Conservation (phyloP, 1,140 invertebrate genomes). For the Globodera rostochiensis region DNA sequence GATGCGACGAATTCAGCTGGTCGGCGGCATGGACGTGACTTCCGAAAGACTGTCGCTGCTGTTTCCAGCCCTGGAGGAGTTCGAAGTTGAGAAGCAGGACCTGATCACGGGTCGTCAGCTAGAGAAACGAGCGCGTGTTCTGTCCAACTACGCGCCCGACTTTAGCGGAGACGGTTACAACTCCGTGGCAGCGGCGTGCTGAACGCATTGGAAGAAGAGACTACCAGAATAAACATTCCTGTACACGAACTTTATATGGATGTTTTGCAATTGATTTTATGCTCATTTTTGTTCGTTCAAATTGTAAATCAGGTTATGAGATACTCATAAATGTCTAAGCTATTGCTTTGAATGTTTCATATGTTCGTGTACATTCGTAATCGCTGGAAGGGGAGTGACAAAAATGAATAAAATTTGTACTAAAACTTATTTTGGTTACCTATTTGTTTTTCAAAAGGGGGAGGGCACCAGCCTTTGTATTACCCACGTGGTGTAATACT, state of each 20-base stretch:
- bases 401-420: too few species aligned
- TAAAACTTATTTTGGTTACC: too few species aligned
- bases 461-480: too few species aligned
- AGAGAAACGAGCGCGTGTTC: slow-evolving; percentile 16
- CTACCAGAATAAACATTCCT: background rate
- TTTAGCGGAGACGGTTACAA: slow-evolving; percentile 8
- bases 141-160: slow-evolving; percentile 15
- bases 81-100: slow-evolving; percentile 42
- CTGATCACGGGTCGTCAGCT: slow-evolving; percentile 33
- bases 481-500: too few species aligned
- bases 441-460: too few species aligned
- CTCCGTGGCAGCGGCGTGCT: slow-evolving; percentile 21
- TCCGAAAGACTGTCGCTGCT: slow-evolving; percentile 34
- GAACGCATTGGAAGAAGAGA: background rate
- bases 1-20: slow-evolving; percentile 41
- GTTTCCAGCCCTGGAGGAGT: slow-evolving; percentile 50
- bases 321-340: too few species aligned
- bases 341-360: too few species aligned
- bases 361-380: too few species aligned
- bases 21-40: slow-evolving; percentile 40
- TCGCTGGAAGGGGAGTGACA: too few species aligned
- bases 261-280: background rate
- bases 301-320: background rate
- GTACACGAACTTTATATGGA: background rate
- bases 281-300: background rate